Evolutionary conservation across 2,888 invertebrate species (phyloP), one percentile per base, ranked within the genome.

Genomic region (Fragum fragum): DNA sequence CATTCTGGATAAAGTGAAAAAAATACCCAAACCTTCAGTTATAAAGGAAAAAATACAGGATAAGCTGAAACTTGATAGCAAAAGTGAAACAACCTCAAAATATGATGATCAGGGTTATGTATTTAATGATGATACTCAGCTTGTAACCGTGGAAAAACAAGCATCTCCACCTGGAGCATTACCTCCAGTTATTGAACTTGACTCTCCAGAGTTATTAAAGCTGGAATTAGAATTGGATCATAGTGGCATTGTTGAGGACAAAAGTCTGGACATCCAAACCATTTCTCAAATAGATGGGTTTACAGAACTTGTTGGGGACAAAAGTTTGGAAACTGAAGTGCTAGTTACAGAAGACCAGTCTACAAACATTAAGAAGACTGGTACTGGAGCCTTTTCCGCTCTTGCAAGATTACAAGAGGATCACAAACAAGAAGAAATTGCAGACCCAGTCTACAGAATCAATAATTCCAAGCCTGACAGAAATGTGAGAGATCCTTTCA

Each of bases 151-250:
- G 23, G 23, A n/a, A 5, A 16, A 28, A 9, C 61, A 55, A 2
- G 29, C 70, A n/a, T 75, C 79, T 32, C 73, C 61, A 28, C 70
- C 59, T 57, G 81, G 68, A 39, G 81, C 87, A 18, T 82, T 92
- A 14, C 92, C 92, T 14, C 92, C 92, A 18, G 88, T 92, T 26
- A 85, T 92, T 23, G 79, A 79, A 55, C 70, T 92, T 14, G 80
- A 84, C 23, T 87, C 90, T n/a, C 89, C 89, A 26, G 90, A 90
- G 59, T 79, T 91, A n/a, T 52, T 85, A 16, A 84, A 81, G 21
- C 74, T 90, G 53, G 83, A 84, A 68, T 53, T 88, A 66, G 42
- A 66, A 21, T 39, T n/a, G 53, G 63, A 29, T 47, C 53, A 63
- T 21, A 59, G 21, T 23, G 68, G 42, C 36, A 55, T 42, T 21